Conservation (phyloP, 2,113 vertebrate genomes). For the Gallinago media region DNA sequence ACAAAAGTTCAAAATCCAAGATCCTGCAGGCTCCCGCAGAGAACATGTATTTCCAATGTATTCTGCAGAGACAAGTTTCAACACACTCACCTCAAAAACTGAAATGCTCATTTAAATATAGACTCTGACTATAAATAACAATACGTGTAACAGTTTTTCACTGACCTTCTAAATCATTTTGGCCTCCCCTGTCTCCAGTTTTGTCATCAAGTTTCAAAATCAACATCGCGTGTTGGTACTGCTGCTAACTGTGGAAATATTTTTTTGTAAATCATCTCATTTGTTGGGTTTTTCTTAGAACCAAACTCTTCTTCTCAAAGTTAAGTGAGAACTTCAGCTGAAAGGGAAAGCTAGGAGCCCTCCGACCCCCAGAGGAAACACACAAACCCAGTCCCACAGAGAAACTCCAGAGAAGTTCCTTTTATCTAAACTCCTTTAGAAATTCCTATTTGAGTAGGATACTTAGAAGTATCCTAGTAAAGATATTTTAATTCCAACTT, state of each 20-base stretch:
- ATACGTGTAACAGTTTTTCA: not conserved
- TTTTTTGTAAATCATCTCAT: not conserved
- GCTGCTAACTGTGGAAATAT: not conserved
- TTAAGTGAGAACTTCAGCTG: not conserved
- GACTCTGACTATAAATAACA: not conserved
- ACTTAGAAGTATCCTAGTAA: no score
- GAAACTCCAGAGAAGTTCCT: not conserved
- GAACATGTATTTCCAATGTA: not conserved
- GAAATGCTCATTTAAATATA: not conserved
- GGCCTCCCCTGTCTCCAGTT: not conserved
- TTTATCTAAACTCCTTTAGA: not conserved
- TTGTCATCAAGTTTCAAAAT: not conserved
- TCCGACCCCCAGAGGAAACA: not conserved
- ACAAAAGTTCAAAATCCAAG: not conserved
- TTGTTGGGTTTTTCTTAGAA: not conserved
- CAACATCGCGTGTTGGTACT: not conserved
- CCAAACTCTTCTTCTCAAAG: not conserved
- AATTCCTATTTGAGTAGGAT: no score
- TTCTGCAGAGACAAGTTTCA: not conserved
- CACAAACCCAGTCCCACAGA: not conserved
- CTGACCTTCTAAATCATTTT: not conserved
- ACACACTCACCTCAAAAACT: not conserved
- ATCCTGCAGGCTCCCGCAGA: not conserved
- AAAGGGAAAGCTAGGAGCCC: not conserved
- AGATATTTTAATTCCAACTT: not conserved